These are phyloP conservation scores for Labia minor DNA, from an alignment of 2,888 invertebrate species.

Conservation along the genomic window DNA sequence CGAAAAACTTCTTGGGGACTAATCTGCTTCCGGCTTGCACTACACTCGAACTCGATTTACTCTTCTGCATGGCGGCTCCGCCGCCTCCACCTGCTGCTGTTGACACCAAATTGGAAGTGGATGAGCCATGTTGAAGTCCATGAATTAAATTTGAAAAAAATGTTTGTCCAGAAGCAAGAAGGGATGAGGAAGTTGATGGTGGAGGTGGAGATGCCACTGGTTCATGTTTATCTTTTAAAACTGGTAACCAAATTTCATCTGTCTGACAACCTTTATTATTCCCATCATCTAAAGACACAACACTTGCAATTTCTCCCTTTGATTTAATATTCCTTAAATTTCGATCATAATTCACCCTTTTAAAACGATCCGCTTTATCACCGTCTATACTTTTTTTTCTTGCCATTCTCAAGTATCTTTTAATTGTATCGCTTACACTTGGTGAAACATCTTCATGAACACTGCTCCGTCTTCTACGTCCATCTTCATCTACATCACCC, in stretches of 20 bases:
- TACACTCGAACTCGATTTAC: slow-evolving; percentile 78
- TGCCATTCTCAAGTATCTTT: slow-evolving; percentile 75
- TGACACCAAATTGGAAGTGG: slow-evolving; percentile 27
- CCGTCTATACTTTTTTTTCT: slow-evolving; percentile 75
- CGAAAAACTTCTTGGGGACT: slow-evolving; percentile 76
- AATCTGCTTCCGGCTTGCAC: slow-evolving; percentile 59
- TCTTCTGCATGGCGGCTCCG: slow-evolving; percentile 68
- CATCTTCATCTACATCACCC: slow-evolving; percentile 20
- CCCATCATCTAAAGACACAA: slow-evolving; percentile 67
- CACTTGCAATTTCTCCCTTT: slow-evolving; percentile 55
- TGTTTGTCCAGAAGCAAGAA: slow-evolving; percentile 45
- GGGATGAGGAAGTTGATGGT: slow-evolving; percentile 31
- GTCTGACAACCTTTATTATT: slow-evolving; percentile 67
- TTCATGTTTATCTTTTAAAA: slow-evolving; percentile 24
- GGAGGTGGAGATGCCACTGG: slow-evolving; percentile 32
- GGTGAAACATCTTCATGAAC: slow-evolving; percentile 78
- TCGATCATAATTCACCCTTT: slow-evolving; percentile 77
- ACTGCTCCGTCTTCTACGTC: slow-evolving; percentile 59
- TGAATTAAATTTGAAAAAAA: slow-evolving; percentile 52
- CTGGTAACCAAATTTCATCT: slow-evolving; percentile 60
- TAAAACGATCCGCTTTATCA: slow-evolving; percentile 69
- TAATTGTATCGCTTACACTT: slow-evolving; percentile 77
- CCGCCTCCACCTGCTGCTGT: slow-evolving; percentile 35
- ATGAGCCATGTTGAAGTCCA: slow-evolving; percentile 41
- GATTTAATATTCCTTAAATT: slow-evolving; percentile 74